Percentiles rank a stretch among this genome's conserved stretches.
phyloP scores from a whole-genome alignment of 2,888 invertebrate species.

The Clistopyga incitator region DNA sequence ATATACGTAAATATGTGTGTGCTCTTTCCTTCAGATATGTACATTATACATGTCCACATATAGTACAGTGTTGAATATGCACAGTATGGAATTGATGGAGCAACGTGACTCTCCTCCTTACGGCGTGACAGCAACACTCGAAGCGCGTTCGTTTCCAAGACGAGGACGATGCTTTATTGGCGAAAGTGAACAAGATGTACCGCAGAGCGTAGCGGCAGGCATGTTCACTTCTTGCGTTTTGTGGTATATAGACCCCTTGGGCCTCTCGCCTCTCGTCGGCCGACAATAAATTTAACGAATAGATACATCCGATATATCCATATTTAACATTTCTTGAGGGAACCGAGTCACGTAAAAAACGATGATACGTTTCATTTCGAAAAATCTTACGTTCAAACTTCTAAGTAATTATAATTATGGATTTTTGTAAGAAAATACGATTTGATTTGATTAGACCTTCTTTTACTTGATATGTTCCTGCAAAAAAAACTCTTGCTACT shows the following conservation, averaged over 20 bases:
- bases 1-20: background rate
- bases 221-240: slow-evolving; percentile 4
- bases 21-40: background rate
- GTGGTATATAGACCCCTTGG: background rate
- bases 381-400: no score
- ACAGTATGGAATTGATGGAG: slow-evolving; percentile 31
- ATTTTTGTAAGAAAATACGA: no score
- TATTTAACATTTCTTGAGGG: background rate
- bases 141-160: slow-evolving; percentile 30
- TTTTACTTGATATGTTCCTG: no score
- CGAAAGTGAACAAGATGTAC: slow-evolving; percentile 46
- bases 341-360: background rate
- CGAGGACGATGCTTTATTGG: slow-evolving; percentile 53
- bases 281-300: background rate
- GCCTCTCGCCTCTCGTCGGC: background rate
- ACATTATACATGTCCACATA: slow-evolving; percentile 1
- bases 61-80: background rate
- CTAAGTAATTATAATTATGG: no score
- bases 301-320: background rate
- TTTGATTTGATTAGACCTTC: no score
- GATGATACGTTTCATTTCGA: background rate
- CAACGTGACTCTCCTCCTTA: slow-evolving; percentile 26
- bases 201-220: slow-evolving; percentile 3
- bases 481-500: no score
- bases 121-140: slow-evolving; percentile 18